Evolutionary conservation across 2,113 vertebrate genomes (phyloP).

Genomic region (Anguilla japonica): DNA sequence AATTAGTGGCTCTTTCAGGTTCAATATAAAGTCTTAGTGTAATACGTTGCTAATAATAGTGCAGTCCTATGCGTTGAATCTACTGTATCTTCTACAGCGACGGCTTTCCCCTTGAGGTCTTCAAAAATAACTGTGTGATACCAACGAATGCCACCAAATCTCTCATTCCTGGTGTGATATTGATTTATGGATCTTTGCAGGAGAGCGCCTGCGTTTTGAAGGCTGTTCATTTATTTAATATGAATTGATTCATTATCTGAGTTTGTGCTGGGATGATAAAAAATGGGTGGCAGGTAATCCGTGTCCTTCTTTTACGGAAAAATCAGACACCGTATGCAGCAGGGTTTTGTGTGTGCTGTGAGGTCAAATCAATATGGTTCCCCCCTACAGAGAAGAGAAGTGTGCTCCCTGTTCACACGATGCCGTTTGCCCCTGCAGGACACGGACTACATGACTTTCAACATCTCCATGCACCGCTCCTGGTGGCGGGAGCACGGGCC

Average conservation of each 20-base stretch:
- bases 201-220: neutral
- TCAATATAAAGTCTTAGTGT: neutral
- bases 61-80: neutral
- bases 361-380: neutral
- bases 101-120: neutral
- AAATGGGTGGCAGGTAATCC: neutral
- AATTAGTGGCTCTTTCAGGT: slow-evolving; percentile 36
- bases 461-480: slow-evolving; percentile 82
- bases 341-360: neutral
- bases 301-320: slow-evolving; percentile 2
- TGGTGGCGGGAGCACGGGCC: slow-evolving; percentile 84
- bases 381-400: neutral
- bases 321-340: neutral
- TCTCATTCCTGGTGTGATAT: neutral
- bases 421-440: slow-evolving; percentile 62
- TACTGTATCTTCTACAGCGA: neutral
- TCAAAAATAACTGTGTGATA: neutral
- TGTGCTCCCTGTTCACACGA: slow-evolving; percentile 2
- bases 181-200: neutral
- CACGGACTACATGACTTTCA: slow-evolving; percentile 83
- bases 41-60: neutral
- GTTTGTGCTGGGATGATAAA: neutral
- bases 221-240: neutral
- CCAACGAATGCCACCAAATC: neutral
- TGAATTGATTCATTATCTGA: slow-evolving; percentile 9